Percentiles rank a stretch among this genome's conserved stretches.
Conservation (phyloP, 2,797 vertebrate genomes). For the Scyliorhinus canicula region DNA sequence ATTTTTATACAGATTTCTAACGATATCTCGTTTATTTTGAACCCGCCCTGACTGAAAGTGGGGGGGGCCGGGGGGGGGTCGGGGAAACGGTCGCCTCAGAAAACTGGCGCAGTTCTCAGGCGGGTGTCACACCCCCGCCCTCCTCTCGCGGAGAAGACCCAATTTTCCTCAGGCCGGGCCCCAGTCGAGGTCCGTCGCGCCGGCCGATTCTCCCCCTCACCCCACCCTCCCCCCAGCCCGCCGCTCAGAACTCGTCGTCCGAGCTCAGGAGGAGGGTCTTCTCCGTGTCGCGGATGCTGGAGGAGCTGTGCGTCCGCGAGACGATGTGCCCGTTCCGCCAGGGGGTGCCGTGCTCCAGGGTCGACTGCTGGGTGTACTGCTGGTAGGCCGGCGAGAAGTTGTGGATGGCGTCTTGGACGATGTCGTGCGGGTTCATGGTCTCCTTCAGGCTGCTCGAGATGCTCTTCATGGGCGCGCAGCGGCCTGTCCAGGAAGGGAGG, state of each 20-base stretch:
- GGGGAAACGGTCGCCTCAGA: neutral
- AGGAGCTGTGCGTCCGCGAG: conserved; percentile 62
- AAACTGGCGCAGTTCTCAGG: neutral
- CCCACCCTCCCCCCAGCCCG: too few relatives aligned
- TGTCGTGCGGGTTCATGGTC: conserved; percentile 95
- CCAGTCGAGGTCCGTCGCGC: neutral
- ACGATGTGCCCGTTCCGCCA: conserved; percentile 62
- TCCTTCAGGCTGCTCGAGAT: conserved; percentile 98
- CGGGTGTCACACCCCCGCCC: too few relatives aligned
- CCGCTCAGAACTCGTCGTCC: conserved; percentile 81
- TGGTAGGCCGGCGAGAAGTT: conserved; percentile 99
- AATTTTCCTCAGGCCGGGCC: neutral
- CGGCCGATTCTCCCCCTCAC: neutral
- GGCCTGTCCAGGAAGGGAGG: conserved; percentile 58
- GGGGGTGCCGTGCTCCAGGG: conserved; percentile 69
- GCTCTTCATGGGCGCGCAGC: conserved; percentile 95
- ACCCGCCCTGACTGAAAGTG: neutral
- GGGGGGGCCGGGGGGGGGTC: too few relatives aligned
- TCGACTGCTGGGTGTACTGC: conserved; percentile 97
- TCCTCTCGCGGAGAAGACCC: too few relatives aligned
- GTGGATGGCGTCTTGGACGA: conserved; percentile 95
- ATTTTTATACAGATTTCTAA: neutral
- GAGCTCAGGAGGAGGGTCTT: conserved; percentile 95
- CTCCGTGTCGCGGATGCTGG: conserved; percentile 72
- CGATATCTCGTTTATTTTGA: too few relatives aligned